These are phyloP conservation scores for Neogale vison DNA, from an alignment of 2,113 vertebrate species.

Conservation along the genomic window DNA sequence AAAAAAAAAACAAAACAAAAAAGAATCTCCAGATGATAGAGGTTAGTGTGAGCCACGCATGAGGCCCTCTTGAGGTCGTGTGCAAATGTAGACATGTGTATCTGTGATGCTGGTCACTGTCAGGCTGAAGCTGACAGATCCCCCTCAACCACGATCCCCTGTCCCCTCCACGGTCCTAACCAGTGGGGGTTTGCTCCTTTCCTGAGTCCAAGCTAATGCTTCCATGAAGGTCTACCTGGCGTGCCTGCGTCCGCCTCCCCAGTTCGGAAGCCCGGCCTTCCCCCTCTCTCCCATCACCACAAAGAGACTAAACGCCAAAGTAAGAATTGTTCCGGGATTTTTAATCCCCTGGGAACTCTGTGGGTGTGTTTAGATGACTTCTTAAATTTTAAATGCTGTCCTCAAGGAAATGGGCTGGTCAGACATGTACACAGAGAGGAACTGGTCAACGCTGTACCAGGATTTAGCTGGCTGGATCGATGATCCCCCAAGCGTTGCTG, in stretches of 20 bases:
- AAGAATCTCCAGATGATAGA: neutral
- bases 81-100: accelerated
- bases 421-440: accelerated
- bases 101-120: accelerated
- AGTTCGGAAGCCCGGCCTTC: too few species aligned
- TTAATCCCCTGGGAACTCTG: accelerated
- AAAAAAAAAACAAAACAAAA: too few species aligned
- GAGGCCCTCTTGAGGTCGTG: too few species aligned
- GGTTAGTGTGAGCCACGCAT: neutral
- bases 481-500: accelerated
- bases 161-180: accelerated
- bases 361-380: neutral
- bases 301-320: too few species aligned
- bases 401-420: neutral
- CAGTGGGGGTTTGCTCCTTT: neutral
- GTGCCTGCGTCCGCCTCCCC: neutral
- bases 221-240: accelerated
- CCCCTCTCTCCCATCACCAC: accelerated
- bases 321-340: accelerated
- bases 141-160: neutral
- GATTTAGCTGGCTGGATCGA: accelerated
- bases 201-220: accelerated
- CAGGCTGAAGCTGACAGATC: accelerated
- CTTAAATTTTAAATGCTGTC: too few species aligned
- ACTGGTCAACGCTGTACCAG: accelerated